Base-by-base conservation (phyloP, 37 sponge, comb jelly and placozoan genomes). In the Bolinopsis microptera region DNA sequence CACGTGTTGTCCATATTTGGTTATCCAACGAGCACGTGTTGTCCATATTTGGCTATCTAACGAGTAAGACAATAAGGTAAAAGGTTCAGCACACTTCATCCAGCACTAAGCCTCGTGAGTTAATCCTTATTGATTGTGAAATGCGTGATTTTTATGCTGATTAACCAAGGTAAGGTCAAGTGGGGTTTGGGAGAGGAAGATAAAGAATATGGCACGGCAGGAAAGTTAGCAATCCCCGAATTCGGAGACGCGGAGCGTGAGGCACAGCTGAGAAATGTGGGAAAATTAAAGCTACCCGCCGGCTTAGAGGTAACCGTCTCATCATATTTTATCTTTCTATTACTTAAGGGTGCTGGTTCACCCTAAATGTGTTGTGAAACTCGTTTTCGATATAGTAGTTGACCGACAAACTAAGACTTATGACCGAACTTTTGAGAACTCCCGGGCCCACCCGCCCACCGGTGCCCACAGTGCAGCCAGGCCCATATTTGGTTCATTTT, bases 181-280 rank as follows among this genome's bases (percentile, higher is more conserved):
- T 72, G 75, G 75, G 75, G 75, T 23, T n/a, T 72, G 5, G 75
- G 31, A 24, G 75, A 72, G 75, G 75, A 72, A 28, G 75, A 28
- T 30, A n/a, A 28, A 72, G 75, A 28, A 30, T 72, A 72, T 72
- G 75, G 75, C 27, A 72, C 75, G 31, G 75, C 80, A 77, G 90
- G 90, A 8, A 86, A 86, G 30, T 25, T 86, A 23, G 35, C 18
- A 2, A 39, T 41, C 5, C 90, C 90, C 48, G 39, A 0, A 22
- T 41, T 86, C 30, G 90, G 36, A 24, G 36, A 86, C 23, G 90
- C 3, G 13, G 90, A 86, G 28, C 25, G n/a, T 27, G 36, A 86
- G 48, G 30, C 22, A 25, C 26, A 40, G n/a, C 26, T 72, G 90
- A 86, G 21, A 0, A 86, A 38, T 41, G 90, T 86, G 22, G 90